Conservation (phyloP, 2,888 invertebrate species). For the Choreutis nemorana region DNA sequence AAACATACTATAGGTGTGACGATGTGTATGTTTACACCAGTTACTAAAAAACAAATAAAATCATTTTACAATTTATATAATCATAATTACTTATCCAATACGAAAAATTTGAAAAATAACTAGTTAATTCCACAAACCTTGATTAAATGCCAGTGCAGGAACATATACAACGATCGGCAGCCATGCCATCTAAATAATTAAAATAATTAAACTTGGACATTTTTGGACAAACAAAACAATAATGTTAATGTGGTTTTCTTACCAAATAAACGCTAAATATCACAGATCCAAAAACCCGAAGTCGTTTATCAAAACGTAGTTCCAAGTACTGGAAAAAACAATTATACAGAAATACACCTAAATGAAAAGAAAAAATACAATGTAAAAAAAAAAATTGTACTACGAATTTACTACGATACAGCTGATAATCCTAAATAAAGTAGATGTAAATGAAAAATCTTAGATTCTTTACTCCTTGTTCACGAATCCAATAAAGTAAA, state of each 20-base stretch:
- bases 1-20: conserved; percentile 77
- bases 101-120: not conserved
- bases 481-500: no score
- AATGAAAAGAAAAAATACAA: conserved; percentile 1
- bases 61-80: conserved; percentile 2
- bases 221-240: not conserved
- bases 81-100: not conserved
- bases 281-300: conserved; percentile 71
- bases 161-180: conserved; percentile 77
- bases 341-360: conserved; percentile 1
- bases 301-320: conserved; percentile 70
- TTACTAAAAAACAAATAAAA: conserved; percentile 59
- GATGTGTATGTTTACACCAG: conserved; percentile 78
- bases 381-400: not conserved
- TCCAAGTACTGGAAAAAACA: conserved; percentile 66
- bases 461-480: no score
- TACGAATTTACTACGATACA: conserved; percentile 4
- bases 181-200: conserved; percentile 68
- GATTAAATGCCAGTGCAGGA: conserved; percentile 77
- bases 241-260: conserved; percentile 21
- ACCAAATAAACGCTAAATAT: conserved; percentile 72
- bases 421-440: no score
- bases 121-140: conserved; percentile 42
- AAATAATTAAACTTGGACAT: conserved; percentile 3
- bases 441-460: not conserved